Base-by-base conservation (phyloP, 2,113 vertebrate genomes). In the Indri indri region DNA sequence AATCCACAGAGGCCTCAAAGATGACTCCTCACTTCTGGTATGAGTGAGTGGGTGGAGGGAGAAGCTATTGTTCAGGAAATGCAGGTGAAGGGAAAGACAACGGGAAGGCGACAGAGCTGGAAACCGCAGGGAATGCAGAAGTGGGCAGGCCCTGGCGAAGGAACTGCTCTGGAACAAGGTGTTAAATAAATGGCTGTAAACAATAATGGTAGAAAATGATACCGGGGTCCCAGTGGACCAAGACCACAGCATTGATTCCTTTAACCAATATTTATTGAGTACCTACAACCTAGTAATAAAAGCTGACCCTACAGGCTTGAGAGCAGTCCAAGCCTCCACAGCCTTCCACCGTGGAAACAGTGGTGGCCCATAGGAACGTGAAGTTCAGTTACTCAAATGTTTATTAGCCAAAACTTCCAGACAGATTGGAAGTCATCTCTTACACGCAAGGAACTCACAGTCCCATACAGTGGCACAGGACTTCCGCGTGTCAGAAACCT, bases 311-410 rank as follows among this genome's bases (percentile, higher is more conserved):
- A 4, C 5, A 77, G 80, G 65, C n/a, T 37, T 20, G 42, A 42
- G 32, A 12, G 14, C 9, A 20, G 50, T 40, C n/a, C 34, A 37
- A 34, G 66, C 40, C 40, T 42, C 40, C 40, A 42, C 40, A 42
- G 40, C 40, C 40, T 42, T 42, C 40, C 40, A 42, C 40, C 5
- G 40, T 8, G 66, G 32, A 45, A 65, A 18, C 74, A 18, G 57
- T 0, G 30, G 27, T 5, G 14, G 42, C 32, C 17, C 42, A 6
- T 0, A 52, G 68, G 61, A 13, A 34, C 8, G 0, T 1, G 42
- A 63, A n/a, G 42, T 16, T 54, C 84, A 34, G 6, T 25, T n/a
- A 52, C 30, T 27, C 50, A n/a, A 22, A 42, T 5, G 34, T 18
- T 77, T 27, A 71, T 54, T 7, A 37, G 23, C 77, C 20, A 16